A percentile compares a stretch with the other conserved stretches of the same genome.
Conservation (phyloP, 2,888 invertebrate genomes). For the Apomyelois bistriatella region DNA sequence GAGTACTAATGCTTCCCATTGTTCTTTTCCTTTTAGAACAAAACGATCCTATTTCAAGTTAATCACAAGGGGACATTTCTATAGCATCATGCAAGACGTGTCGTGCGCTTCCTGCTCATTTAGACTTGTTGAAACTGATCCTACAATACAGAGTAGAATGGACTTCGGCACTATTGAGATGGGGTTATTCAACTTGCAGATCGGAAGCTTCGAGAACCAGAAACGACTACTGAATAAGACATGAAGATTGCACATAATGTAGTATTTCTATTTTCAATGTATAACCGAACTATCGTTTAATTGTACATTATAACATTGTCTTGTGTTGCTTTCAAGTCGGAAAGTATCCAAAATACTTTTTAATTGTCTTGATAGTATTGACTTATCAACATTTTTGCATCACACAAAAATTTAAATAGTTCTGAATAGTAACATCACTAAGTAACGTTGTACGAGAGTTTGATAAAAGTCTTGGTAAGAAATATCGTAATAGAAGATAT, state of each 20-base stretch:
- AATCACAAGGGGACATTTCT: background rate
- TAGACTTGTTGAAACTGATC: slow-evolving; percentile 1
- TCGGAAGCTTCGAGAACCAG: background rate
- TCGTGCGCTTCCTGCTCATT: slow-evolving; percentile 2
- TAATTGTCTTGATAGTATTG: no score
- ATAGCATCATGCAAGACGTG: background rate
- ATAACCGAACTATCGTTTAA: no score
- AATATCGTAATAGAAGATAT: no score
- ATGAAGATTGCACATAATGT: background rate
- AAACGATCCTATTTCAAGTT: background rate
- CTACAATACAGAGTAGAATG: background rate
- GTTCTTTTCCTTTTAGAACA: background rate
- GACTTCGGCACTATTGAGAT: slow-evolving; percentile 2
- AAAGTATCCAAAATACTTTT: no score
- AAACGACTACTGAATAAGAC: background rate
- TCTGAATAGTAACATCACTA: no score
- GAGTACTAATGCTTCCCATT: background rate
- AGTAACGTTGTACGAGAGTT: no score
- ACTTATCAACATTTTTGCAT: no score
- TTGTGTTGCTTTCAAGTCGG: no score
- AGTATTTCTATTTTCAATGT: no score
- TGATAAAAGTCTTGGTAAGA: no score
- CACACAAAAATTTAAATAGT: no score
- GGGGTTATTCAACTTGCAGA: slow-evolving; percentile 7
- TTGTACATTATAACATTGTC: no score